These are phyloP conservation scores for Bryconaethiops microstoma DNA, from an alignment of 2,797 vertebrate species.

Conservation along the genomic window DNA sequence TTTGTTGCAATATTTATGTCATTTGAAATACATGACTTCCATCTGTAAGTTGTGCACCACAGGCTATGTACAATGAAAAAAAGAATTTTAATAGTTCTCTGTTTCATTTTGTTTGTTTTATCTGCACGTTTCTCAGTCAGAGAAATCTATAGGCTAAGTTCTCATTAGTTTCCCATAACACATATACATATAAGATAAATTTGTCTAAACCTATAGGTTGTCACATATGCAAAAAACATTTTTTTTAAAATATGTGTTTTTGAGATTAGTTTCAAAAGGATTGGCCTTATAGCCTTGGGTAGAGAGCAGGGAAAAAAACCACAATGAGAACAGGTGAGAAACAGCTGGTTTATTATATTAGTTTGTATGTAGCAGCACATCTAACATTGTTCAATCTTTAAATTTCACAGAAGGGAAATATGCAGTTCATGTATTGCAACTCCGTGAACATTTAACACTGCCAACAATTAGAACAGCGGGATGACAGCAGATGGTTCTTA, in stretches of 20 bases:
- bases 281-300: not conserved
- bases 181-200: too few species aligned
- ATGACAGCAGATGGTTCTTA: not conserved
- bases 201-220: too few species aligned
- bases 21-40: conserved; percentile 32
- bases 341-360: not conserved
- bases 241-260: too few species aligned
- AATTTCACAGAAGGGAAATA: not conserved
- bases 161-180: not conserved
- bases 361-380: not conserved
- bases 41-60: conserved; percentile 22
- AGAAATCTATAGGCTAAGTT: not conserved
- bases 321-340: too few species aligned
- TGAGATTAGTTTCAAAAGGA: too few species aligned
- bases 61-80: conserved; percentile 13
- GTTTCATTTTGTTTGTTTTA: not conserved
- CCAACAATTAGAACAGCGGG: not conserved
- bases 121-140: not conserved
- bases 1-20: conserved; percentile 23
- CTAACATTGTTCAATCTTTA: not conserved
- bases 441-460: not conserved
- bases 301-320: not conserved
- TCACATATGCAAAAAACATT: too few species aligned
- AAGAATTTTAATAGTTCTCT: not conserved
- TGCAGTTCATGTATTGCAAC: not conserved